These are phyloP conservation scores for Phyto melanocephala DNA, from an alignment of 2,888 invertebrate species.

Conservation along the genomic window DNA sequence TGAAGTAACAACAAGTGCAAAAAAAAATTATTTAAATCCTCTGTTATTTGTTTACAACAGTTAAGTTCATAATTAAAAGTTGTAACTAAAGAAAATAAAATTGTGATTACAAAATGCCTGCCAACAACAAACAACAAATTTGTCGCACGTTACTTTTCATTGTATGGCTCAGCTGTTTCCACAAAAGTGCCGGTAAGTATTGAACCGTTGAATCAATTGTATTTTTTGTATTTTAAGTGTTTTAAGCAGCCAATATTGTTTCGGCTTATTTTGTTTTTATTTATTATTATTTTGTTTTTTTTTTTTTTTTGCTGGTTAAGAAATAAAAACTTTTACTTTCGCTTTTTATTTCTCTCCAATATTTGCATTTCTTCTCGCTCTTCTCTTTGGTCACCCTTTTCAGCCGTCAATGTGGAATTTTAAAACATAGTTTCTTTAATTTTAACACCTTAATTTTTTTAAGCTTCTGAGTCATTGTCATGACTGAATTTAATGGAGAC, in stretches of 20 bases:
- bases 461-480: constrained; percentile 42
- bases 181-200: constrained; percentile 73
- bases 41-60: background rate
- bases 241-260: background rate
- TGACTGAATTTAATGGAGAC: background rate
- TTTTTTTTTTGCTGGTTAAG: constrained; percentile 1
- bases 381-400: constrained; percentile 11
- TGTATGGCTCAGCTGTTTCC: constrained; percentile 64
- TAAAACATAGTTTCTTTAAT: background rate
- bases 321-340: constrained; percentile 60
- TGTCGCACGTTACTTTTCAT: constrained; percentile 23
- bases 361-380: constrained; percentile 59
- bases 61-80: background rate
- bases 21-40: constrained; percentile 11
- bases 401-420: background rate
- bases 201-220: background rate
- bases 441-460: constrained; percentile 1
- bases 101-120: constrained; percentile 45
- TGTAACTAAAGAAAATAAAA: background rate
- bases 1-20: background rate
- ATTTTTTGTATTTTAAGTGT: background rate
- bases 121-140: constrained; percentile 26
- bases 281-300: background rate
- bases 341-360: constrained; percentile 39
- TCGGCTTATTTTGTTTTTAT: background rate